Conservation (phyloP, 2,113 vertebrate genomes). For the Ciconia stormi region DNA sequence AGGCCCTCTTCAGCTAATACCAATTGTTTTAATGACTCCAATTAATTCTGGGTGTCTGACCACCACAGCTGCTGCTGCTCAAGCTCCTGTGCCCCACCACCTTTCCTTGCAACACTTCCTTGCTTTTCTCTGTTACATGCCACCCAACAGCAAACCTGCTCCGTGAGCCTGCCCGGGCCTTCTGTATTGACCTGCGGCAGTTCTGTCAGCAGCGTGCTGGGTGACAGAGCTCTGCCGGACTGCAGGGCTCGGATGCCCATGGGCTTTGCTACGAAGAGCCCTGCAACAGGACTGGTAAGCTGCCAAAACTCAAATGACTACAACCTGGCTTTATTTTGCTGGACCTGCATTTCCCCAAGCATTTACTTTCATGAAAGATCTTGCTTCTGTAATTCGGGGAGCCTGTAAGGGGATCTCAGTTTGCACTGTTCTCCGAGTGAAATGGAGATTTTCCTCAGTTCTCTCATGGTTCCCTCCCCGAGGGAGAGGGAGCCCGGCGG, state of each 20-base stretch:
- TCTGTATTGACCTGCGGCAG: rapidly evolving
- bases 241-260: not conserved
- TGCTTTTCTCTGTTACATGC: not conserved
- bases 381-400: not conserved
- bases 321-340: not conserved
- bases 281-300: not conserved
- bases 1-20: not conserved
- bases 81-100: not conserved
- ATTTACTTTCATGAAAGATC: too few species aligned
- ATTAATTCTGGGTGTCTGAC: not conserved
- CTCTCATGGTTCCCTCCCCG: rapidly evolving
- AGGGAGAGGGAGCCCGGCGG: not conserved
- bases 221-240: not conserved
- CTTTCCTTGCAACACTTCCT: not conserved
- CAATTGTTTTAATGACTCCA: not conserved
- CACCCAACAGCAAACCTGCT: not conserved
- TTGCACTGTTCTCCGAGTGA: rapidly evolving
- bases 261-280: not conserved
- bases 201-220: not conserved
- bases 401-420: too few species aligned
- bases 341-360: not conserved
- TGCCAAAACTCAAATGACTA: too few species aligned
- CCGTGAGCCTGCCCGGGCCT: not conserved
- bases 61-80: not conserved
- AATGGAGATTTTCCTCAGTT: rapidly evolving